These are phyloP conservation scores for Palythoa grandiflora DNA, from an alignment of 92 coral and sea anemone genomes.

Conservation along the genomic window DNA sequence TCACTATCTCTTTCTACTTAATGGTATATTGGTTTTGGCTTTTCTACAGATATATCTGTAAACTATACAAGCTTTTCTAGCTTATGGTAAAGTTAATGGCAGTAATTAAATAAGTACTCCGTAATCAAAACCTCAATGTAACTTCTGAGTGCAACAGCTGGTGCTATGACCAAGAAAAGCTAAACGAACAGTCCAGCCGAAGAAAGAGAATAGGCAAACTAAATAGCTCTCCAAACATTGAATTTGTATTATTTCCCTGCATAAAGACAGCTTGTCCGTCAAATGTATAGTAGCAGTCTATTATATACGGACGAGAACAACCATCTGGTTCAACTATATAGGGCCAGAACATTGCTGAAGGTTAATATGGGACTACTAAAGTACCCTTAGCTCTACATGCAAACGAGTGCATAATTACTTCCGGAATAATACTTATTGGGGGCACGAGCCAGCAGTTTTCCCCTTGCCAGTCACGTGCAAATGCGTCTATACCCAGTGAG, in stretches of 20 bases:
- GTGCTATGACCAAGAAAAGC: background rate
- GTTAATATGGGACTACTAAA: background rate
- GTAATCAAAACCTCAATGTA: background rate
- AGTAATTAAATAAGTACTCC: background rate
- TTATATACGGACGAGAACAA: background rate
- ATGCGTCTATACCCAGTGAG: conserved; percentile 54
- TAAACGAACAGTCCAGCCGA: background rate
- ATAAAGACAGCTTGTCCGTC: background rate
- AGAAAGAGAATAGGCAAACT: conserved; percentile 9
- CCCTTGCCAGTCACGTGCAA: conserved; percentile 51
- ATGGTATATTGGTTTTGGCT: conserved; percentile 3
- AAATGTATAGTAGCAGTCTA: background rate
- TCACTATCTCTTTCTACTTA: background rate
- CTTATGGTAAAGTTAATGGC: background rate
- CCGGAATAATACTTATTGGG: conserved; percentile 43
- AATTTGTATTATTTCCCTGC: background rate
- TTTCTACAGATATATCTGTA: background rate
- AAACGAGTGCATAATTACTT: conserved; percentile 15
- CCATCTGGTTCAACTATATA: background rate
- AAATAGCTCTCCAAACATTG: background rate
- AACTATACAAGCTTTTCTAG: background rate
- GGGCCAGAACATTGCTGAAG: background rate
- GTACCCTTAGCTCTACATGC: conserved; percentile 1
- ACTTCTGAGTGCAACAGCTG: background rate
- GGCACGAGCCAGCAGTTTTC: conserved; percentile 62